A percentile compares a stretch with the other conserved stretches of the same genome.
phyloP scores from a whole-genome alignment of 2,113 vertebrate genomes.

The Pelobates fuscus region DNA sequence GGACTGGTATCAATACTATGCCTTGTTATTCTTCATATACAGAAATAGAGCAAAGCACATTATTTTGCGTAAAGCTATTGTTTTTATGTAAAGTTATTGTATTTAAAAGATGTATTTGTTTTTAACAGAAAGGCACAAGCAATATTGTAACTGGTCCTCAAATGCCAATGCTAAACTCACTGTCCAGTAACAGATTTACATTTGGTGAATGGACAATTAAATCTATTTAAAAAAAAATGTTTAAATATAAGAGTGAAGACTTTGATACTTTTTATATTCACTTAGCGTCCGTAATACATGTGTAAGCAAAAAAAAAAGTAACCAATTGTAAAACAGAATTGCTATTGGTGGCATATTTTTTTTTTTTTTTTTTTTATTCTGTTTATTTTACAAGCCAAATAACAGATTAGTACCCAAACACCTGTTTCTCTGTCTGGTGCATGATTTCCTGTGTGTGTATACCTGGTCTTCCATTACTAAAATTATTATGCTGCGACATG shows the following conservation, averaged over 20 bases:
- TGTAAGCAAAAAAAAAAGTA: no score
- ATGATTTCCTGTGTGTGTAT: no score
- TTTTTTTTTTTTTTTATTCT: no score
- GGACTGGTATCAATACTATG: constrained; percentile 92
- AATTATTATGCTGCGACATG: no score
- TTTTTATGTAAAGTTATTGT: constrained; percentile 44
- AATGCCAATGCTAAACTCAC: background rate
- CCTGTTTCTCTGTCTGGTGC: no score
- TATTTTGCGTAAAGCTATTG: background rate
- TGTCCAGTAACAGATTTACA: constrained; percentile 21
- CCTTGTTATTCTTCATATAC: constrained; percentile 95
- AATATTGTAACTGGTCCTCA: constrained; percentile 4
- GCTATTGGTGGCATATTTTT: no score
- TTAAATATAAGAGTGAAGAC: background rate
- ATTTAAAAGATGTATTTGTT: constrained; percentile 25
- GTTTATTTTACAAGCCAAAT: no score
- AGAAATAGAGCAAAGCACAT: constrained; percentile 71
- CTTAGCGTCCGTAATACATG: no score
- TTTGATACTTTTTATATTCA: background rate
- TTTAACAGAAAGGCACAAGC: constrained; percentile 26
- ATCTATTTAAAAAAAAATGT: constrained; percentile 2
- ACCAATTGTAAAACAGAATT: no score
- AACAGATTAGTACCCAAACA: no score
- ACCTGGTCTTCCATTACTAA: no score
- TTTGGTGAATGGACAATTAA: constrained; percentile 38